phyloP scores from a whole-genome alignment of 1,140 invertebrate species.

The Cydia splendana region DNA sequence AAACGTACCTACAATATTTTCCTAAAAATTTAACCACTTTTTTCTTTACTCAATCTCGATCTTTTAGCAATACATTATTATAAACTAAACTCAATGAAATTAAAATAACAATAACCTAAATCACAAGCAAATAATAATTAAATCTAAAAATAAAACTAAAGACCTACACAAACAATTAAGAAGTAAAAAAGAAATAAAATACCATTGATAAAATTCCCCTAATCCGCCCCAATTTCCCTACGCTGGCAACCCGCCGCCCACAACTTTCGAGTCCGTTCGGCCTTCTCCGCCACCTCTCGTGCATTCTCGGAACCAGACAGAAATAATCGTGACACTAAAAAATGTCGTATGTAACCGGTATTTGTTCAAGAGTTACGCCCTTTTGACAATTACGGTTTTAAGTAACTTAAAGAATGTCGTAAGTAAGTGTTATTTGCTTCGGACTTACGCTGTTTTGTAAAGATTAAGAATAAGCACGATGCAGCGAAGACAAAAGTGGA shows the following conservation, averaged over 20 bases:
- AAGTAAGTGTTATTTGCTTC: background rate
- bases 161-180: background rate
- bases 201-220: background rate
- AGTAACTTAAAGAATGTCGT: background rate
- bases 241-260: conserved; percentile 6
- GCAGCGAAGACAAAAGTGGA: conserved; percentile 1
- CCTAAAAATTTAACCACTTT: too few relatives aligned
- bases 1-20: too few relatives aligned
- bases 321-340: background rate
- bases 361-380: background rate
- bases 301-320: conserved; percentile 4
- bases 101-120: too few relatives aligned
- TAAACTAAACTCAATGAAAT: too few relatives aligned
- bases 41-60: too few relatives aligned
- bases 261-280: conserved; percentile 6
- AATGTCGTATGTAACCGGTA: background rate
- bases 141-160: background rate
- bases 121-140: too few relatives aligned
- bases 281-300: background rate
- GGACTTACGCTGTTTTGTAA: background rate
- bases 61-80: too few relatives aligned
- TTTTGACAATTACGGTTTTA: background rate
- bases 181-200: background rate
- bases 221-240: background rate
- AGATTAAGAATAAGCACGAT: background rate